Evolutionary conservation across 2,113 vertebrate genomes (phyloP).

Genomic region (Oryzias javanicus): DNA sequence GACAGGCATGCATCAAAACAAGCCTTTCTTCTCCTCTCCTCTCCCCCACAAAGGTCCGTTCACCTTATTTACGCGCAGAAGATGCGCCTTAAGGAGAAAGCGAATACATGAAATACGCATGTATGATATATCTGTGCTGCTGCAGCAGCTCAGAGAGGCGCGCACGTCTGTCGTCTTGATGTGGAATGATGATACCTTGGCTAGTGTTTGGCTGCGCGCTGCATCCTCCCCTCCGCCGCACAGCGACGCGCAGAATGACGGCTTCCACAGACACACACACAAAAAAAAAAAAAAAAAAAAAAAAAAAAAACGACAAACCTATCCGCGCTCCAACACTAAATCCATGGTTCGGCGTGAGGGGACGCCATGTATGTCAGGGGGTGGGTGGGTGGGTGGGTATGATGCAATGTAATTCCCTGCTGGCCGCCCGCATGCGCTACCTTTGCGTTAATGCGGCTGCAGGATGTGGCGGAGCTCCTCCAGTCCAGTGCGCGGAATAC

Average conservation of each 20-base stretch:
- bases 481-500: background rate
- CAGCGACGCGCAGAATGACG: conserved; percentile 43
- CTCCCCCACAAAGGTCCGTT: conserved; percentile 40
- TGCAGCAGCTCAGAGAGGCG: conserved; percentile 42
- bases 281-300: no score
- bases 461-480: conserved; percentile 29
- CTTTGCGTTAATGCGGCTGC: conserved; percentile 70
- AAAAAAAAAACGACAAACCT: no score
- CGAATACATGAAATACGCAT: background rate
- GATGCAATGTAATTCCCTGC: conserved; percentile 72
- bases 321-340: conserved; percentile 11
- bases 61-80: conserved; percentile 38
- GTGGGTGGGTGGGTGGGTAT: conserved; percentile 66
- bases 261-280: no score
- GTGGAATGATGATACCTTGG: conserved; percentile 31
- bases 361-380: conserved; percentile 60
- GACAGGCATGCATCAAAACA: conserved; percentile 66
- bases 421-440: conserved; percentile 71
- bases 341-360: conserved; percentile 49
- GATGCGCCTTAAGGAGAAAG: conserved; percentile 34
- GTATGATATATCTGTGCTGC: conserved; percentile 25
- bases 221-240: conserved; percentile 24
- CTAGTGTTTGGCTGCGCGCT: conserved; percentile 31
- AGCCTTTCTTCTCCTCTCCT: conserved; percentile 49
- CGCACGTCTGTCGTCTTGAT: conserved; percentile 66